Evolutionary conservation across 2,888 invertebrate genomes (phyloP), one percentile per base, ranked within the genome.

Genomic region (Ophion ventricosus): DNA sequence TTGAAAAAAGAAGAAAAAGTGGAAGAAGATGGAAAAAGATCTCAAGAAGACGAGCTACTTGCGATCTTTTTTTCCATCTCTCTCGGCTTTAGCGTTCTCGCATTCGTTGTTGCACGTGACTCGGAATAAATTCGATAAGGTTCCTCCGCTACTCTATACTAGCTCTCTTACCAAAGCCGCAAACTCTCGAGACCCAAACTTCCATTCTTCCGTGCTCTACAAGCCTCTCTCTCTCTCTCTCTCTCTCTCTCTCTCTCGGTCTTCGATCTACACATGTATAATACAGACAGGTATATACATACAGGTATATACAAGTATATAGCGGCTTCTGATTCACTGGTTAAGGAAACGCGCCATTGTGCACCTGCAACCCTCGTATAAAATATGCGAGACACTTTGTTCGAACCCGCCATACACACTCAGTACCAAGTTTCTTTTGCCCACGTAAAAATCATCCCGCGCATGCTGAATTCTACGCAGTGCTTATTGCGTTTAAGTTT

Each of bases 91-190:
- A 78, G 63, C 80, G 83, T 87, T 86, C 80, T 74, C 86, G 82
- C 73, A 82, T 85, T 82, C 85, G 82, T 82, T 85, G 81, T 84
- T 85, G 87, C 85, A 86, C 90, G 89, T 90, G 90, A 88, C 88
- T 88, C 83, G 80, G 89, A 89, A 91, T 91, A 90, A 90, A 90
- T 91, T 90, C 87, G 85, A 88, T 88, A 88, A 87, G 86, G 83
- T 80, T 85, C 85, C 80, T 66, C 64, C 11, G 56, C 54, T 54
- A 7, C 64, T 64, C 61, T 56, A 56, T 66, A 57, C 43, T 59
- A 66, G n/a, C 64, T 83, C 72, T 85, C 79, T 80, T 70, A 23
- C 66, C 20, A 61, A 72, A 85, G 63, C 80, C 72, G 76, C 80
- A 85, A 85, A 85, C 84, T 82, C 84, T 67, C 26, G n/a, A 67